These are phyloP conservation scores for Zaprionus lachaisei DNA, from an alignment of 1,140 invertebrate species.

Conservation along the genomic window DNA sequence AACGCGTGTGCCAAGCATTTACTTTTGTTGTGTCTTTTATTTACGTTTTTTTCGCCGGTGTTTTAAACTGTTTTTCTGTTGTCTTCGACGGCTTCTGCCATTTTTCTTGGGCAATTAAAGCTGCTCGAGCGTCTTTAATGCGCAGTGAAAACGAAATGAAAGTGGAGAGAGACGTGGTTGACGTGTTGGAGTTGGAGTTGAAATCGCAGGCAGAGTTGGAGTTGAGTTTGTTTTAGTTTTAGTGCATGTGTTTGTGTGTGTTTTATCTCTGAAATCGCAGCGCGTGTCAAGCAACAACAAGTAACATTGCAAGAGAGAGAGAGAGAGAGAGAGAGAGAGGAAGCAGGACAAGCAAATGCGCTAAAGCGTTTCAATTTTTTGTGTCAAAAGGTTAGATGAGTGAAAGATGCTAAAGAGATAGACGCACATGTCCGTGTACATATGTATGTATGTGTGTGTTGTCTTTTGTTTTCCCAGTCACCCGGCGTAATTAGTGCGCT, in stretches of 20 bases:
- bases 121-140: slow-evolving; percentile 79
- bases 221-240: slow-evolving; percentile 41
- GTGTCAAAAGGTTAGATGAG: slow-evolving; percentile 79
- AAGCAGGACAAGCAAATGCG: slow-evolving; percentile 55
- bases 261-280: slow-evolving; percentile 62
- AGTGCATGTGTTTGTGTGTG: slow-evolving; percentile 39
- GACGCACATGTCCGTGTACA: slow-evolving; percentile 7
- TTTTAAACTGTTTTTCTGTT: slow-evolving; percentile 28
- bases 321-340: neutral
- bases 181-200: slow-evolving; percentile 44
- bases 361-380: slow-evolving; percentile 76
- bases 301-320: slow-evolving; percentile 18
- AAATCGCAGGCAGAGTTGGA: slow-evolving; percentile 15
- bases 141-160: slow-evolving; percentile 80
- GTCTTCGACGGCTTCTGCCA: slow-evolving; percentile 40
- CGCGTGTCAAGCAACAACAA: slow-evolving; percentile 60
- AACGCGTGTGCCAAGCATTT: slow-evolving; percentile 31
- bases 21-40: slow-evolving; percentile 18
- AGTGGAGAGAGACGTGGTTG: slow-evolving; percentile 58
- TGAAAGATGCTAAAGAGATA: slow-evolving; percentile 58
- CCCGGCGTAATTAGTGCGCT: slow-evolving; percentile 36
- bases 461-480: slow-evolving; percentile 45
- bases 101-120: slow-evolving; percentile 76
- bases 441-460: slow-evolving; percentile 28
- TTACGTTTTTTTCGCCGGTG: slow-evolving; percentile 35